Evolutionary conservation across 1,140 invertebrate species (phyloP), one percentile per base, ranked within the genome.

Genomic region (Oscheius sp.): DNA sequence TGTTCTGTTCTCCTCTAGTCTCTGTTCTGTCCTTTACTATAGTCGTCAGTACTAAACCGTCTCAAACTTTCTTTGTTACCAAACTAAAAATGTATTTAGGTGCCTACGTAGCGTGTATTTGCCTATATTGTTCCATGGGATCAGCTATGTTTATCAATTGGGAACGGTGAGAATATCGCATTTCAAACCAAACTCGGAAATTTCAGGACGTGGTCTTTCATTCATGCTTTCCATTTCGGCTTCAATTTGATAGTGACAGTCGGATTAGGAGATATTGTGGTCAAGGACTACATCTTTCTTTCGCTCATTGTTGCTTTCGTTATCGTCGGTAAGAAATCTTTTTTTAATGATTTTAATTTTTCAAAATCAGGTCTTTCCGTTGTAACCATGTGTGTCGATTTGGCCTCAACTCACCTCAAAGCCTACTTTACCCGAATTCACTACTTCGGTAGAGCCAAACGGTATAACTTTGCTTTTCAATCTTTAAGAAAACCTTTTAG

Each of bases 181-280:
- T 63, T 13, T 15, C 20, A 63, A 63, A 63, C 7, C 26, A 38
- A 34, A 7, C 13, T 45, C 23, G 42, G 13, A 32, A 32, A 10
- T 31, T 68, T 46, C 55, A 74, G 72, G 34, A 74, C 77, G 28
- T 80, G 79, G 79, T 82, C 79, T 75, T 83, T 83, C 81, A 83
- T 83, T 59, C 82, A 83, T 65, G 82, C 82, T 18, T 83, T 83
- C 63, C 82, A 83, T 66, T 83, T 83, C 67, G 82, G 83, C 42
- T 83, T 83, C 58, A 83, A 83, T 72, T 61, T 84, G 18, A 84
- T 83, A 67, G 82, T 83, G 10, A 83, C 82, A 10, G 82, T 83
- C 34, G 82, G 82, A 26, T 31, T 78, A 67, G 82, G 82, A 34
- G 82, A 83, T 42, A 79, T 83, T 38, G 82, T 83, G 3, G 82